Percentiles rank a stretch among this genome's conserved stretches.
Conservation (phyloP, 2,888 invertebrate genomes). For the Synergus itoensis region DNA sequence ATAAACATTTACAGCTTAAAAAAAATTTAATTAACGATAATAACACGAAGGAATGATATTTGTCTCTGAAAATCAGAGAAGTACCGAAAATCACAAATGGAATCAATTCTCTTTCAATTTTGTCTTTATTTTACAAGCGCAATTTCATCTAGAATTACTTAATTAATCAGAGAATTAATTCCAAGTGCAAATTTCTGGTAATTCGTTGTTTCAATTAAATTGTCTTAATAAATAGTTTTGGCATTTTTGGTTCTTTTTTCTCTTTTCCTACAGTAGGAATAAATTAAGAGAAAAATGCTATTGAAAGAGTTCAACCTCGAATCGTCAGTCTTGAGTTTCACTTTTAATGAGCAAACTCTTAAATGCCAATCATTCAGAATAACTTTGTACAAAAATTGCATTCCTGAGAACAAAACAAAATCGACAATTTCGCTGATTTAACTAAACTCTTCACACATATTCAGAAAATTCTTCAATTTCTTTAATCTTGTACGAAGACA, state of each 20-base stretch:
- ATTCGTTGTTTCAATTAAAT: conserved; percentile 19
- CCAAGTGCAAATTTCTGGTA: conserved; percentile 16
- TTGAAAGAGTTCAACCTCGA: not conserved
- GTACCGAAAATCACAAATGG: not conserved
- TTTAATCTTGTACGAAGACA: conserved; percentile 27
- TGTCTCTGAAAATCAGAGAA: conserved; percentile 1
- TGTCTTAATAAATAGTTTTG: conserved; percentile 4
- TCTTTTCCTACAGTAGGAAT: not conserved
- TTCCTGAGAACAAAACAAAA: conserved; percentile 8
- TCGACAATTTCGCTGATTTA: conserved; percentile 6
- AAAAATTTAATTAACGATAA: conserved; percentile 28
- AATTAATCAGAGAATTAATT: conserved; percentile 34
- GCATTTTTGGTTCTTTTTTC: conserved; percentile 19
- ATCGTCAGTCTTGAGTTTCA: conserved; percentile 34
- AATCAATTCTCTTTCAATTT: conserved; percentile 16
- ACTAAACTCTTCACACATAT: conserved; percentile 28
- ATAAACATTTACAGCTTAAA: conserved; percentile 7
- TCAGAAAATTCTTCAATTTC: conserved; percentile 39
- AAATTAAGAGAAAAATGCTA: not conserved
- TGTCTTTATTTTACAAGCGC: conserved; percentile 37
- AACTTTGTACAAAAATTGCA: conserved; percentile 14
- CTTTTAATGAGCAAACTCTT: conserved; percentile 6
- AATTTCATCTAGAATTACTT: conserved; percentile 39
- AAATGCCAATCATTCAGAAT: conserved; percentile 22
- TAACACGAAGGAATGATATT: conserved; percentile 43